These are phyloP conservation scores for Nephrotoma guestfalica DNA, from an alignment of 2,888 invertebrate genomes.

Conservation along the genomic window DNA sequence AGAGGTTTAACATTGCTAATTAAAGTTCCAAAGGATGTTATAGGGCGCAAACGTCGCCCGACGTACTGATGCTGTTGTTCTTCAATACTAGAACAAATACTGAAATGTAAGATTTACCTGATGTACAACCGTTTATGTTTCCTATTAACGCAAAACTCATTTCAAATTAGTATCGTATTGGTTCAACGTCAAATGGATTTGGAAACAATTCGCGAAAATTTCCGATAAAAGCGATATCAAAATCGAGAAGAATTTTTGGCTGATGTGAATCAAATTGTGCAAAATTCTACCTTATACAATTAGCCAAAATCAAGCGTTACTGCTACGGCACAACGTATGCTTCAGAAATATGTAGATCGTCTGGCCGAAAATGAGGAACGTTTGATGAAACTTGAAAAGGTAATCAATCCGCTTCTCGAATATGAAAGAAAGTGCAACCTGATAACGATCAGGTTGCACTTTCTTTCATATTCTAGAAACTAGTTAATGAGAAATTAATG, in stretches of 20 bases:
- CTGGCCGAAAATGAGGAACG: slow-evolving; percentile 87
- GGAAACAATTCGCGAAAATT: slow-evolving; percentile 23
- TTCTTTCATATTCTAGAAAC: slow-evolving; percentile 81
- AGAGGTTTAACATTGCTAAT: slow-evolving; percentile 66
- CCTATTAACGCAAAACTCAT: too few species aligned
- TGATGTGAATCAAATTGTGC: slow-evolving; percentile 62
- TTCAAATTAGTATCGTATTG: too few species aligned
- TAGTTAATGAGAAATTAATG: slow-evolving; percentile 71
- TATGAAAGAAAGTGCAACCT: too few species aligned
- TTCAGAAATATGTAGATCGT: slow-evolving; percentile 73
- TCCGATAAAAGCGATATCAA: too few species aligned
- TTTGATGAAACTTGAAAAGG: slow-evolving; percentile 90
- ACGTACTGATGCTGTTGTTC: slow-evolving; percentile 94
- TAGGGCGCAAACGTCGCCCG: slow-evolving; percentile 51
- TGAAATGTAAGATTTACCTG: slow-evolving; percentile 66
- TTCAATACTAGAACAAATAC: slow-evolving; percentile 76
- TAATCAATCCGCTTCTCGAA: slow-evolving; percentile 95
- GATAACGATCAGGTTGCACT: slow-evolving; percentile 92
- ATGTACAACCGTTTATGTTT: too few species aligned
- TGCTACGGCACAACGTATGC: slow-evolving; percentile 73
- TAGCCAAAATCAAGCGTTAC: slow-evolving; percentile 75
- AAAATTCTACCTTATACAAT: slow-evolving; percentile 88
- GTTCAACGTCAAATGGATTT: too few species aligned
- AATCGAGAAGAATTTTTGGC: too few species aligned
- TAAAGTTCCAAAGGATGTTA: slow-evolving; percentile 63